phyloP scores from a whole-genome alignment of 1,140 invertebrate genomes.

The Ostrea edulis region DNA sequence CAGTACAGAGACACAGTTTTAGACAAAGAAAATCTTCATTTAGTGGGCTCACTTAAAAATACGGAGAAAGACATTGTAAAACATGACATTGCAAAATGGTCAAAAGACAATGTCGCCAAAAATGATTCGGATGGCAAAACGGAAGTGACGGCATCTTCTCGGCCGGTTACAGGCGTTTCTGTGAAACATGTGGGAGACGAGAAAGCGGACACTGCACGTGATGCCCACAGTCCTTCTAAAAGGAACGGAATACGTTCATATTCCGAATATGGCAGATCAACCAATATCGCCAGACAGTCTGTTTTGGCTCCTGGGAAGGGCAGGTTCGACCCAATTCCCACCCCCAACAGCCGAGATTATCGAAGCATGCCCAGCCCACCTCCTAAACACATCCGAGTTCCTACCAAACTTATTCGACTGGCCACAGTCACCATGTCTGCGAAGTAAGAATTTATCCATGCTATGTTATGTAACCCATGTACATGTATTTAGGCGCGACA shows the following conservation, averaged over 20 bases:
- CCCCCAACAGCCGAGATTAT: slow-evolving; percentile 18
- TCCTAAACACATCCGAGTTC: slow-evolving; percentile 17
- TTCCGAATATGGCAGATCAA: slow-evolving; percentile 34
- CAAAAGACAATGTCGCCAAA: slow-evolving; percentile 10
- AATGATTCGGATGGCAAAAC: slow-evolving; percentile 43
- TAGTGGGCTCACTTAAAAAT: slow-evolving; percentile 1
- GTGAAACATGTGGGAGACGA: slow-evolving; percentile 37
- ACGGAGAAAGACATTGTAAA: slow-evolving; percentile 45
- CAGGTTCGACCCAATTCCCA: slow-evolving; percentile 37
- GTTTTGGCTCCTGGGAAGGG: slow-evolving; percentile 39
- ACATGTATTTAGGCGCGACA: too few species aligned
- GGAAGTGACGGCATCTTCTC: slow-evolving; percentile 23
- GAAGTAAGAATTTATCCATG: slow-evolving; percentile 42
- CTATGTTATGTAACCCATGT: too few species aligned
- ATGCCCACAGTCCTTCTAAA: slow-evolving; percentile 27
- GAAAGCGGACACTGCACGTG: background rate
- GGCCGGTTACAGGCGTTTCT: slow-evolving; percentile 48
- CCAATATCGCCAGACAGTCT: slow-evolving; percentile 4
- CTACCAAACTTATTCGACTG: slow-evolving; percentile 51
- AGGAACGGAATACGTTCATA: slow-evolving; percentile 7
- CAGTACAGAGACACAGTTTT: slow-evolving; percentile 44
- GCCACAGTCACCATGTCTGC: slow-evolving; percentile 52
- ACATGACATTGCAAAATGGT: slow-evolving; percentile 41
- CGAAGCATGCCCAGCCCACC: slow-evolving; percentile 8
- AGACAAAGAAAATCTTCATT: slow-evolving; percentile 38